Percentiles rank a stretch among this genome's conserved stretches.
Evolutionary conservation across 2,113 vertebrate genomes (phyloP).

Genomic region (Lathamus discolor): DNA sequence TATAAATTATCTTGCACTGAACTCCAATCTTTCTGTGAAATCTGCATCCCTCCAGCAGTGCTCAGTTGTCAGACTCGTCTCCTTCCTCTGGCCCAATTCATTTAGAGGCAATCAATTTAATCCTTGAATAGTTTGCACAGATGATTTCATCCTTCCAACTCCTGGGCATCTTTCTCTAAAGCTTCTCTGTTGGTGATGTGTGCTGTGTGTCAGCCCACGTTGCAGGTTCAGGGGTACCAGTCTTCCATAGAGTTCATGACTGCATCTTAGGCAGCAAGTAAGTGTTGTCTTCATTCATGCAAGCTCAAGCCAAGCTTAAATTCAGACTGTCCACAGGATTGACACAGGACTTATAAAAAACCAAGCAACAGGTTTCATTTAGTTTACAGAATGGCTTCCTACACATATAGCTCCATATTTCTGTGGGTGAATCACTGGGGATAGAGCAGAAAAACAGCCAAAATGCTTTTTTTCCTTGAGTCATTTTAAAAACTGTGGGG

Average conservation of each 20-base stretch:
- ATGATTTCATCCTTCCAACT: not conserved
- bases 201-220: accelerated
- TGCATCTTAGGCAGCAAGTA: not conserved
- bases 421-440: not conserved
- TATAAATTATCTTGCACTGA: not conserved
- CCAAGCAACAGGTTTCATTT: not conserved
- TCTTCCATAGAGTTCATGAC: not conserved
- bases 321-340: not conserved
- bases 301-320: not conserved
- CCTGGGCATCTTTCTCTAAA: not conserved
- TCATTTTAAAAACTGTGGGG: not conserved
- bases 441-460: not conserved
- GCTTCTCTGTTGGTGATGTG: not conserved
- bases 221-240: not conserved
- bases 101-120: not conserved
- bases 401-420: not conserved
- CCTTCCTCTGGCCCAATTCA: not conserved
- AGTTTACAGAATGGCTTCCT: not conserved
- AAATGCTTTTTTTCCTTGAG: not conserved
- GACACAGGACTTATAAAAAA: not conserved
- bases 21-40: not conserved
- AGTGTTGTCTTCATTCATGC: not conserved
- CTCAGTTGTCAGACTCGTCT: not conserved
- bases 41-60: not conserved
- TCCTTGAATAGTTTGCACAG: not conserved